phyloP scores from a whole-genome alignment of 2,797 vertebrate species.

The Gadopsis marmoratus region DNA sequence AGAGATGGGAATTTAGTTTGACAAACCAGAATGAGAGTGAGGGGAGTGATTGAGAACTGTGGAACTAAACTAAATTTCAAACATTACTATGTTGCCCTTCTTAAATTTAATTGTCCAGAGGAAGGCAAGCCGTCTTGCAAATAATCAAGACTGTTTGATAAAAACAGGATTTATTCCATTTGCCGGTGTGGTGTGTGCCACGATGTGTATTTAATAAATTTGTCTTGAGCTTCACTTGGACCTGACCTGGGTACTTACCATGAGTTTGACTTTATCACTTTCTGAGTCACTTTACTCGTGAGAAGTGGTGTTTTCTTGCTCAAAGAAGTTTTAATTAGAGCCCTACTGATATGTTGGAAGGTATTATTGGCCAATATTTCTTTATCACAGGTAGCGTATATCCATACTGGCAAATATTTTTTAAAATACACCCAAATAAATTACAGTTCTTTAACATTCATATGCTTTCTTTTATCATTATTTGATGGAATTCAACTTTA shows the following conservation, averaged over 20 bases:
- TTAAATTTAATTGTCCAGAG: neutral
- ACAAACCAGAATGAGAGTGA: too few relatives aligned
- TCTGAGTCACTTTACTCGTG: neutral
- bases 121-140: neutral
- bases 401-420: neutral
- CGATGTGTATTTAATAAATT: neutral
- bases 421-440: neutral
- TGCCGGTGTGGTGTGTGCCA: neutral
- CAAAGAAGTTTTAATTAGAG: neutral
- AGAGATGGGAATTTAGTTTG: neutral
- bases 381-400: neutral
- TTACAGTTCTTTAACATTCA: neutral
- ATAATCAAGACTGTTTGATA: neutral
- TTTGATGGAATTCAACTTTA: too few relatives aligned
- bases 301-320: neutral
- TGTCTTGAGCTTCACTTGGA: neutral
- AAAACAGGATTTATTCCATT: slow-evolving; percentile 3
- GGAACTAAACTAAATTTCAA: neutral
- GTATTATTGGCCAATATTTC: neutral
- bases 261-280: neutral
- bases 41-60: neutral
- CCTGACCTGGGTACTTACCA: neutral
- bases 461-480: neutral
- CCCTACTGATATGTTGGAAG: neutral
- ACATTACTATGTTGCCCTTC: too few relatives aligned